Conservation (phyloP, 2,797 vertebrate genomes). For the Helicolenus hilgendorfi region DNA sequence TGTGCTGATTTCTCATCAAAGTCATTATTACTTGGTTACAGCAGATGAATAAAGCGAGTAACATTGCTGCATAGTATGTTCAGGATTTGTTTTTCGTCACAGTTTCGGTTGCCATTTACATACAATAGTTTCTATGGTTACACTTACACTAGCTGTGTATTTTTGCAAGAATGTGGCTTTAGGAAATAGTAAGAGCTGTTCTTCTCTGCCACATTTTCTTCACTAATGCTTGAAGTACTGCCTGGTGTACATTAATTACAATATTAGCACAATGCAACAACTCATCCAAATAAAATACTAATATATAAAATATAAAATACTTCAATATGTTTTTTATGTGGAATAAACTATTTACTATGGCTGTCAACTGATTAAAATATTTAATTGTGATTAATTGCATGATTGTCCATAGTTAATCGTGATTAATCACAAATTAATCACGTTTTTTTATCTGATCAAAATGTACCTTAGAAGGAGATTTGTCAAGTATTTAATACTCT, state of each 20-base stretch:
- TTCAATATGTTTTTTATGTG: too few species aligned
- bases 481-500: too few species aligned
- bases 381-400: too few species aligned
- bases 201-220: neutral
- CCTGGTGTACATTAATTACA: neutral
- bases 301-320: too few species aligned
- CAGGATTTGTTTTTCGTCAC: neutral
- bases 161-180: neutral
- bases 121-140: neutral
- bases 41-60: neutral
- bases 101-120: neutral
- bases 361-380: too few species aligned
- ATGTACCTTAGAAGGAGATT: too few species aligned
- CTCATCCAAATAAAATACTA: too few species aligned
- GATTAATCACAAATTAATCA: too few species aligned
- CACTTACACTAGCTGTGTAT: neutral
- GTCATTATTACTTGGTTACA: neutral
- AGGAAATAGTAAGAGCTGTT: neutral
- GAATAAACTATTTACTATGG: too few species aligned
- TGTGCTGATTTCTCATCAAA: constrained; percentile 8
- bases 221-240: neutral
- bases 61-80: neutral
- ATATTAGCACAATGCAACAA: neutral
- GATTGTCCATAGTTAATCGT: too few species aligned
- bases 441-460: too few species aligned